These are phyloP conservation scores for Pseudoatta argentina DNA, from an alignment of 1,140 invertebrate species.

Conservation along the genomic window DNA sequence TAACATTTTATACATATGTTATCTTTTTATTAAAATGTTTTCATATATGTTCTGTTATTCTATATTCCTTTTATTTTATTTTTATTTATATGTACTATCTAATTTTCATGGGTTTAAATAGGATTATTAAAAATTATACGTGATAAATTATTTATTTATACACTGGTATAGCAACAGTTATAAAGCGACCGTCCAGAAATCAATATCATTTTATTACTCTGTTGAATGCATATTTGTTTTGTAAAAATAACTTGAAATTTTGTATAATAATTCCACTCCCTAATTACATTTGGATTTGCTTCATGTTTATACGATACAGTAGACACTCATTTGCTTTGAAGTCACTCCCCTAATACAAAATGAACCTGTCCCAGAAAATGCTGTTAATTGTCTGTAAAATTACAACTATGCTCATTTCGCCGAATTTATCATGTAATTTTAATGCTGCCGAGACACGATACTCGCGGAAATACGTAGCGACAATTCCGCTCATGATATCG, in stretches of 20 bases:
- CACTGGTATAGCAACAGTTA: background rate
- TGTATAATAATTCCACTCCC: background rate
- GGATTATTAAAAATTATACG: background rate
- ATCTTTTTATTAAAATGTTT: background rate
- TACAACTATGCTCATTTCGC: constrained; percentile 11
- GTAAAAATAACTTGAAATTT: constrained; percentile 9
- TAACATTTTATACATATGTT: background rate
- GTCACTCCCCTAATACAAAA: background rate
- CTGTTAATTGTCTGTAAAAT: constrained; percentile 27
- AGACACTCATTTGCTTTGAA: constrained; percentile 1
- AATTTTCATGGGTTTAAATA: background rate
- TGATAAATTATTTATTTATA: background rate
- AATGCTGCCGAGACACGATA: background rate
- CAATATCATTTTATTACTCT: background rate
- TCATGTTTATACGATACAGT: background rate
- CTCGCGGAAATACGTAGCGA: background rate
- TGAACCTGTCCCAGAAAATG: background rate
- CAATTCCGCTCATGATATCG: background rate
- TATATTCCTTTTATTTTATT: background rate
- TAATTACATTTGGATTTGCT: constrained; percentile 31
- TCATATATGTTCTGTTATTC: background rate
- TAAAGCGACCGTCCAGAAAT: background rate
- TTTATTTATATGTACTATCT: background rate
- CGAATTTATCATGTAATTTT: constrained; percentile 19
- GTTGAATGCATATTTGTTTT: background rate